Percentiles rank a stretch among this genome's conserved stretches.
Conservation (phyloP, 1,140 invertebrate species). For the Caenorhabditis latens region DNA sequence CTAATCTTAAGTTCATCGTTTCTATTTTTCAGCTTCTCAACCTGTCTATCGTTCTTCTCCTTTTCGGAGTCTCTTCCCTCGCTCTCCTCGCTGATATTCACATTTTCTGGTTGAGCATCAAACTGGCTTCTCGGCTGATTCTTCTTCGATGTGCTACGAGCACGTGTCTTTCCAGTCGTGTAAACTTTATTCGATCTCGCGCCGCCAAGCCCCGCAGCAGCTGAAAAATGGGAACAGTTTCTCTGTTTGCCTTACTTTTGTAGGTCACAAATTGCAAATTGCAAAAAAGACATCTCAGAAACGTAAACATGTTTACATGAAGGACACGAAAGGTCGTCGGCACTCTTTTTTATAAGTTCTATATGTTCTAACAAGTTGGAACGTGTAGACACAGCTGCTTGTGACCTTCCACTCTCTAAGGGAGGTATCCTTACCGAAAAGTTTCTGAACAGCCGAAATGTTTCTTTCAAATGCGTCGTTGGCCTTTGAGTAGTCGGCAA, state of each 20-base stretch:
- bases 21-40: constrained; percentile 43
- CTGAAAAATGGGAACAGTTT: constrained; percentile 3
- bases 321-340: background rate
- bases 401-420: too few relatives aligned
- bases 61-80: constrained; percentile 47
- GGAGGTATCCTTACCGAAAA: constrained; percentile 39
- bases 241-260: background rate
- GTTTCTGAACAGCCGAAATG: constrained; percentile 60
- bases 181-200: constrained; percentile 23
- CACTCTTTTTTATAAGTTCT: background rate
- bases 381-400: too few relatives aligned
- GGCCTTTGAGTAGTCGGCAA: constrained; percentile 65
- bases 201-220: constrained; percentile 56
- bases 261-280: background rate
- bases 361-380: too few relatives aligned
- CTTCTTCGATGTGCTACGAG: constrained; percentile 45
- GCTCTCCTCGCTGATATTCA: constrained; percentile 58
- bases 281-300: background rate
- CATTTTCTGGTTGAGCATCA: constrained; percentile 62
- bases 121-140: constrained; percentile 53
- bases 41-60: constrained; percentile 41
- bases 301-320: constrained; percentile 21
- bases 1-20: constrained; percentile 32
- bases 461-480: constrained; percentile 63
- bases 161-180: constrained; percentile 9